A percentile compares a stretch with the other conserved stretches of the same genome.
phyloP scores from a whole-genome alignment of 1,140 invertebrate species.

The Zaprionus camerounensis region DNA sequence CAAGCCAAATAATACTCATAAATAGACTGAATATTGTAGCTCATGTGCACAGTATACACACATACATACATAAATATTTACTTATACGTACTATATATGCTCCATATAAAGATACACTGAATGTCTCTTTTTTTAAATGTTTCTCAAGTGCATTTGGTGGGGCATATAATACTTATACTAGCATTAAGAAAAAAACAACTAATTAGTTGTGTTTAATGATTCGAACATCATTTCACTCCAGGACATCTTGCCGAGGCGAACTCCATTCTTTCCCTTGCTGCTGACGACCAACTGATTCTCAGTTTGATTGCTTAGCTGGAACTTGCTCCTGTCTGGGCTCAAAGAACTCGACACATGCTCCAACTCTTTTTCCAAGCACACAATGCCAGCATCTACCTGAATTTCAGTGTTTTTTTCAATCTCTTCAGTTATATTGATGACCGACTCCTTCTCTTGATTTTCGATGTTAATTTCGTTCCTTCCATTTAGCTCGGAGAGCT shows the following conservation, averaged over 20 bases:
- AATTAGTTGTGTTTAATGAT: slow-evolving; percentile 29
- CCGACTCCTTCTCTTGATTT: slow-evolving; percentile 50
- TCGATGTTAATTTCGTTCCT: slow-evolving; percentile 60
- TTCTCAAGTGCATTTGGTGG: background rate
- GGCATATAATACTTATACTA: background rate
- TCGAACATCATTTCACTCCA: slow-evolving; percentile 69
- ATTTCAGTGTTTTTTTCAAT: slow-evolving; percentile 67
- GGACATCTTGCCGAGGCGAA: slow-evolving; percentile 74
- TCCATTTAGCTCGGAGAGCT: slow-evolving; percentile 74
- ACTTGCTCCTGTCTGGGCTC: slow-evolving; percentile 46
- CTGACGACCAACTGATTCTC: slow-evolving; percentile 42
- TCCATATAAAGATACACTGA: slow-evolving; percentile 11
- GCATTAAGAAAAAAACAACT: background rate
- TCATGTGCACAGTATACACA: slow-evolving; percentile 54
- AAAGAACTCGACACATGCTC: slow-evolving; percentile 57
- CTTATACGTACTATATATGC: slow-evolving; percentile 14
- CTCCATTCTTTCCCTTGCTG: slow-evolving; percentile 53
- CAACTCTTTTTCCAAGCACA: slow-evolving; percentile 58
- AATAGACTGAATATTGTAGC: slow-evolving; percentile 73
- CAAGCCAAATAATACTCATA: slow-evolving; percentile 67
- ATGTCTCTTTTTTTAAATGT: background rate
- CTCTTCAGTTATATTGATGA: slow-evolving; percentile 75
- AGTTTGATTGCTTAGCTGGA: slow-evolving; percentile 44
- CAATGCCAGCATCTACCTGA: slow-evolving; percentile 51
- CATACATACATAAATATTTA: slow-evolving; percentile 27